phyloP scores from a whole-genome alignment of 2,797 vertebrate genomes.

The Falco peregrinus region DNA sequence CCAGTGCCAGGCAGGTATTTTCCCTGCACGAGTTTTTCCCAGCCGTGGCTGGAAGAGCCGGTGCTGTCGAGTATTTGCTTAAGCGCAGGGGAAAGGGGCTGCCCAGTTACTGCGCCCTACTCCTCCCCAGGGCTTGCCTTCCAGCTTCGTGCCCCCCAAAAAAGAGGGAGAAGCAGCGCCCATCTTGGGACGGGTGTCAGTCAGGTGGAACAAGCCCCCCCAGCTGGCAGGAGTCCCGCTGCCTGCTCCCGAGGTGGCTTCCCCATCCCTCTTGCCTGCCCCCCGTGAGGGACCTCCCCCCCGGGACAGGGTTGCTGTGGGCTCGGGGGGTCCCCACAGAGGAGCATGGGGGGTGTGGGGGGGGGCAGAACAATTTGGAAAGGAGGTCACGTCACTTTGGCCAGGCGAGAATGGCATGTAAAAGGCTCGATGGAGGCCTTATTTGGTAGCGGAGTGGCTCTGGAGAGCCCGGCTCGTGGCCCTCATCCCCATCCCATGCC shows the following conservation, averaged over 20 bases:
- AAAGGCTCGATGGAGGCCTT: slow-evolving; percentile 39
- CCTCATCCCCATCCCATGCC: not conserved
- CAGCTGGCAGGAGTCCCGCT: not conserved
- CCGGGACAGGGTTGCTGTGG: not conserved
- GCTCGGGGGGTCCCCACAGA: not conserved
- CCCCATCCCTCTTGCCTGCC: too few relatives aligned
- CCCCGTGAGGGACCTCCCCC: too few relatives aligned
- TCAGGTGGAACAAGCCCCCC: not conserved
- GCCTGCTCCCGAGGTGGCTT: not conserved
- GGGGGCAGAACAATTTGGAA: not conserved
- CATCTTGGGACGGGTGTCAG: not conserved
- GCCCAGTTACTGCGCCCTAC: not conserved
- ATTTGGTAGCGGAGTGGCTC: slow-evolving; percentile 41
- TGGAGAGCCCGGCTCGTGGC: not conserved
- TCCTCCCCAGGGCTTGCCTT: not conserved
- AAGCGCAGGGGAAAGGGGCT: not conserved
- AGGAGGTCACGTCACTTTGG: slow-evolving; percentile 5
- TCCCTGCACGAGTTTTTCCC: not conserved
- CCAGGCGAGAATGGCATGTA: slow-evolving; percentile 25
- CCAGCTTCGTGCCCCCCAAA: not conserved
- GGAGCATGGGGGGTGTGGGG: not conserved
- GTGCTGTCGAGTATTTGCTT: not conserved
- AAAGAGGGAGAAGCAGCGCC: not conserved
- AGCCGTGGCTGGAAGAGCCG: not conserved
- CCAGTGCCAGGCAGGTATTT: not conserved